A percentile compares a stretch with the other conserved stretches of the same genome.
These are phyloP conservation scores for Phrynocephalus forsythii DNA, from an alignment of 2,797 vertebrate genomes.

Conservation along the genomic window DNA sequence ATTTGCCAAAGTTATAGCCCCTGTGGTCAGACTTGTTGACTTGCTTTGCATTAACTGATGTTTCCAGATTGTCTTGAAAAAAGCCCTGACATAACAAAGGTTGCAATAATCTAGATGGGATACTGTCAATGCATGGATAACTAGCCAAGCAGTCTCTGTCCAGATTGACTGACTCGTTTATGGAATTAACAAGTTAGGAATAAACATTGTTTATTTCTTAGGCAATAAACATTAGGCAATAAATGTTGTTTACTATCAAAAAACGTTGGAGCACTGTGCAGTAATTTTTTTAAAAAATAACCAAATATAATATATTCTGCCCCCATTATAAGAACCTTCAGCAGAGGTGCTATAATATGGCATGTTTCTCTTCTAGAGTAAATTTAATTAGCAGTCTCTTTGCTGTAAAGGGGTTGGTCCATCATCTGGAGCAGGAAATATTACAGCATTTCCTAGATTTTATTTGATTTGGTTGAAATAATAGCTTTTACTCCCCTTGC, in stretches of 20 bases:
- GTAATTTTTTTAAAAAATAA: background rate
- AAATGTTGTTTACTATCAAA: background rate
- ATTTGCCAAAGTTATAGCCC: no score
- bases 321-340: background rate
- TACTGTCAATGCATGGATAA: no score
- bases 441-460: background rate
- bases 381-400: conserved; percentile 16
- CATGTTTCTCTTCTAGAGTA: background rate
- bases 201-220: no score
- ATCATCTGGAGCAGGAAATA: background rate
- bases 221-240: no score
- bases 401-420: background rate
- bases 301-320: background rate
- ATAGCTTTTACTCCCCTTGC: rapidly evolving
- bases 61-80: no score
- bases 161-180: no score
- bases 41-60: no score
- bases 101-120: no score
- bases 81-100: no score
- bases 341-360: background rate
- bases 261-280: background rate
- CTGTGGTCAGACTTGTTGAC: no score
- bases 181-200: no score
- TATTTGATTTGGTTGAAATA: background rate
- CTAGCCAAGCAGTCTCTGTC: no score